Conservation (phyloP, 2,888 invertebrate genomes). For the Lymantria monacha region DNA sequence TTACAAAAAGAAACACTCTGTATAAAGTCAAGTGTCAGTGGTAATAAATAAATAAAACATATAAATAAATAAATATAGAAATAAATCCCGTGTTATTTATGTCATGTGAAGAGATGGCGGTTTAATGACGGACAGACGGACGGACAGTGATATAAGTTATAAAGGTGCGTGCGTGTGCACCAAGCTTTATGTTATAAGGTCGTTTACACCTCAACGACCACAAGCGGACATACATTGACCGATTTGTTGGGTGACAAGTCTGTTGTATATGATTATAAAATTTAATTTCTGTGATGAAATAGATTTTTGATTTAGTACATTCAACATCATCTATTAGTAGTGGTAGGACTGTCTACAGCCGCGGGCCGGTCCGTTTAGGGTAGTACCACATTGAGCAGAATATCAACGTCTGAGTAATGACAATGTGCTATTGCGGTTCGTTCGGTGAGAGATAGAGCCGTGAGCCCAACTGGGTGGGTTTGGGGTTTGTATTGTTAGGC, state of each 20-base stretch:
- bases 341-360: too few relatives aligned
- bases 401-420: too few relatives aligned
- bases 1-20: neutral
- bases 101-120: constrained; percentile 52
- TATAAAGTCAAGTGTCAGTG: constrained; percentile 34
- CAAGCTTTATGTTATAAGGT: constrained; percentile 24
- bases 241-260: neutral
- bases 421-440: too few relatives aligned
- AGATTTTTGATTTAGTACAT: too few relatives aligned
- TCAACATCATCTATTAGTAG: too few relatives aligned
- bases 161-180: constrained; percentile 32
- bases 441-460: too few relatives aligned
- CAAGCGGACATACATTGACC: neutral
- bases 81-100: constrained; percentile 67
- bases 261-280: too few relatives aligned
- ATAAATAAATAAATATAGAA: constrained; percentile 59
- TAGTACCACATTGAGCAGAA: too few relatives aligned
- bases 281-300: too few relatives aligned
- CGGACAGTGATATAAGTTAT: constrained; percentile 52
- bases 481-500: too few relatives aligned
- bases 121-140: constrained; percentile 60
- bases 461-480: too few relatives aligned
- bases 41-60: constrained; percentile 55
- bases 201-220: constrained; percentile 14
- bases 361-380: too few relatives aligned